Evolutionary conservation across 2,888 invertebrate genomes (phyloP).

Genomic region (Drosophila pseudotakahashii): DNA sequence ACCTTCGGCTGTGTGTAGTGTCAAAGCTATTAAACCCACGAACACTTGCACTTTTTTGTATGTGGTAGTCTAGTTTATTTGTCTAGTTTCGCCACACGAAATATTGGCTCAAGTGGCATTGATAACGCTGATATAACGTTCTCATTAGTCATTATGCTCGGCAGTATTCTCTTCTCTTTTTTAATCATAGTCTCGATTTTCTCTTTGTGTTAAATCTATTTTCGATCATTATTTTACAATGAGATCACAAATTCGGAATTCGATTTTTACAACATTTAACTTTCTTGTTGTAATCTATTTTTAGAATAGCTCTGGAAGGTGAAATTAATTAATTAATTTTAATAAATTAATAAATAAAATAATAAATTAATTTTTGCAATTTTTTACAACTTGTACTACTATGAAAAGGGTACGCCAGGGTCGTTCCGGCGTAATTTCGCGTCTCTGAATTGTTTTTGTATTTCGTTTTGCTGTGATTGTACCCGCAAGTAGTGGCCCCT

Average conservation of each 20-base stretch:
- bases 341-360: too few relatives aligned
- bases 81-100: conserved; percentile 20
- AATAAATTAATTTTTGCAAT: background rate
- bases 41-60: background rate
- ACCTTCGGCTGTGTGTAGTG: conserved; percentile 19
- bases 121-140: conserved; percentile 44
- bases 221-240: too few relatives aligned
- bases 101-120: conserved; percentile 51
- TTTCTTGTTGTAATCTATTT: too few relatives aligned
- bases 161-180: background rate
- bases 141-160: background rate
- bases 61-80: conserved; percentile 19
- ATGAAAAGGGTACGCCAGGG: background rate
- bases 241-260: too few relatives aligned
- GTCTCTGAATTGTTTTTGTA: background rate
- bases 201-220: background rate
- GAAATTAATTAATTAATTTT: too few relatives aligned
- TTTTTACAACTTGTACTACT: background rate
- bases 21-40: conserved; percentile 22
- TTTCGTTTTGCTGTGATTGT: background rate
- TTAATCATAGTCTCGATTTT: background rate
- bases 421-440: background rate
- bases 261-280: too few relatives aligned
- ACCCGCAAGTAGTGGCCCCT: background rate
- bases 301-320: too few relatives aligned